Conservation (phyloP, 2,113 vertebrate species). For the Trinectes maculatus region DNA sequence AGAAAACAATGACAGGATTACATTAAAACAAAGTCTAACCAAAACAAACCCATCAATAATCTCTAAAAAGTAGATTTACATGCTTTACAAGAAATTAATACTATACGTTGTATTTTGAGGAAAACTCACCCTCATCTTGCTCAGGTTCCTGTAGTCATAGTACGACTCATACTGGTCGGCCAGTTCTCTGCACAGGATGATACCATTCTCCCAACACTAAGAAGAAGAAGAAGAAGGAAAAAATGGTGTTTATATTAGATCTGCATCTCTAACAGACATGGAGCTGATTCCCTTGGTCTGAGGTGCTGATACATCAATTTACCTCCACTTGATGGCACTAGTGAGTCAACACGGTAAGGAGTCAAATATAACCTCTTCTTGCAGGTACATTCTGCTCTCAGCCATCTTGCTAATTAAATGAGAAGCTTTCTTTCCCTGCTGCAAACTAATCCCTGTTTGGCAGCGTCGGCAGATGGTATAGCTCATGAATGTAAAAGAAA, state of each 20-base stretch:
- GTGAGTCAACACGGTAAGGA: constrained; percentile 35
- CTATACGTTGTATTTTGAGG: no score
- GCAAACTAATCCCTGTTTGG: constrained; percentile 46
- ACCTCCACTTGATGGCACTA: constrained; percentile 72
- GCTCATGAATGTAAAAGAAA: constrained; percentile 58
- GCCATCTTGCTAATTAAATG: constrained; percentile 74
- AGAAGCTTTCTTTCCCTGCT: constrained; percentile 64
- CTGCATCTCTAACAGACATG: no score
- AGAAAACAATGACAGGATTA: background rate
- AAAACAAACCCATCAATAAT: background rate
- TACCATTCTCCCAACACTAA: constrained; percentile 99
- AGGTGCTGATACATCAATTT: background rate
- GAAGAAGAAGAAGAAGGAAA: no score
- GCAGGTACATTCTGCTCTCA: constrained; percentile 41
- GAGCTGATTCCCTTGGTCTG: no score
- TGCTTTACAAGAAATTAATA: no score
- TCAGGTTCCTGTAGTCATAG: constrained; percentile 98
- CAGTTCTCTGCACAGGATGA: constrained; percentile 96
- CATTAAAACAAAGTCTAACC: no score
- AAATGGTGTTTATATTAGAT: no score
- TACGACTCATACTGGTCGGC: constrained; percentile 97
- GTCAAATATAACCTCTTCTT: background rate
- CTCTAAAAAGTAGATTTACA: no score
- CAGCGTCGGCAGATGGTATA: constrained; percentile 62
- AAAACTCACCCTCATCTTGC: constrained; percentile 95